Base-by-base conservation (phyloP, 2,797 vertebrate species). In the Coilia nasus region DNA sequence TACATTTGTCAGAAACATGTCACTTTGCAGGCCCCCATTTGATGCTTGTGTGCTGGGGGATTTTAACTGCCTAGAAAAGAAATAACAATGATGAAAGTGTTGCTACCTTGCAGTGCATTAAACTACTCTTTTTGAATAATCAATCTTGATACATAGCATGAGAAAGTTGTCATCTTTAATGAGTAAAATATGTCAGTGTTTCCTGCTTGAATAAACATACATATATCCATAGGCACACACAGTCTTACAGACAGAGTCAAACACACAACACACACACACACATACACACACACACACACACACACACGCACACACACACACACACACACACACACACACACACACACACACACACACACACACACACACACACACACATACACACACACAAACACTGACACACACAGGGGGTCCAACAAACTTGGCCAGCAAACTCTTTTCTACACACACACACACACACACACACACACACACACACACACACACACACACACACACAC, bases 1-100 rank as follows among this genome's bases (percentile, higher is more conserved):
- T 71, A 31, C 67, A 75, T 75, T 75, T 75, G 67, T 75, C 67
- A 75, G 17, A 41, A 75, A 75, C 67, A 75, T 75, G 67, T 75
- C 31, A 28, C 67, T 75, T 75, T 75, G 67, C 31, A 19, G 31
- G 67, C 67, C 7, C 67, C 28, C 28, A 28, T 75, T 75, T 75
- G 67, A 75, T 75, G 67, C 31, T 41, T 75, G 67, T 19, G 31
- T 19, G 31, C 28, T 35, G 67, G 31, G 31, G 67, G 14, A 75
- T 75, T 35, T 75, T 17, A 75, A 71, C 64, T 31, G 64, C 64
- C 14, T 28, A 3, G 14, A 31, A 31, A 71, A 31, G 64, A 31
- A 71, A 31, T 71, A 71, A 71, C 28, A 71, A 71, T 71, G 25
- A 71, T 71, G 25, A 71, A 71, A 71, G 64, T 25, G 0, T 31